Evolutionary conservation across 1,140 invertebrate species (phyloP).

Genomic region (Camponotus pennsylvanicus): DNA sequence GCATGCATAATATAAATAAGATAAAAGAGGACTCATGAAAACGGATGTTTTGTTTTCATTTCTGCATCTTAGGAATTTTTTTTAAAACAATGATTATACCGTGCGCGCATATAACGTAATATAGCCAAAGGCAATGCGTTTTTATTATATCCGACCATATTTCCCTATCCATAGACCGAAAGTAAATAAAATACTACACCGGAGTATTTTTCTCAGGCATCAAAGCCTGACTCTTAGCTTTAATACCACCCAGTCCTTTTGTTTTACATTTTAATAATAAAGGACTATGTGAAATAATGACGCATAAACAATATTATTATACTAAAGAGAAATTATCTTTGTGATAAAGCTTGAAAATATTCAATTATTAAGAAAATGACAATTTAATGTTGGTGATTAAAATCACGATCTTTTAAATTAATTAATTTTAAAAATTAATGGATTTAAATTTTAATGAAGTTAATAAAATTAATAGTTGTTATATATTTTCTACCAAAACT

Average conservation of each 20-base stretch:
- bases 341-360: neutral
- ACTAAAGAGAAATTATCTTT: neutral
- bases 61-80: slow-evolving; percentile 50
- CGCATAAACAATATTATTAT: neutral
- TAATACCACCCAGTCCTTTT: neutral
- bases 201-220: neutral
- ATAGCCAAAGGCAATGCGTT: slow-evolving; percentile 49
- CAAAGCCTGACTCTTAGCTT: slow-evolving; percentile 8
- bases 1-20: slow-evolving; percentile 19
- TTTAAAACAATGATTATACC: slow-evolving; percentile 61
- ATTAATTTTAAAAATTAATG: no score
- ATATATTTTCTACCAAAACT: neutral
- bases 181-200: slow-evolving; percentile 39
- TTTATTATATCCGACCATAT: slow-evolving; percentile 64
- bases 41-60: slow-evolving; percentile 68
- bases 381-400: neutral
- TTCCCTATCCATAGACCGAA: slow-evolving; percentile 20
- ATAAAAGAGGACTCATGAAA: slow-evolving; percentile 46
- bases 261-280: neutral
- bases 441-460: no score
- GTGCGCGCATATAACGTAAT: slow-evolving; percentile 16
- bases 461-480: neutral
- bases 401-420: neutral
- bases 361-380: neutral
- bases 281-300: neutral